Conservation (phyloP, 2,888 invertebrate species). For the Branchellion lobata region DNA sequence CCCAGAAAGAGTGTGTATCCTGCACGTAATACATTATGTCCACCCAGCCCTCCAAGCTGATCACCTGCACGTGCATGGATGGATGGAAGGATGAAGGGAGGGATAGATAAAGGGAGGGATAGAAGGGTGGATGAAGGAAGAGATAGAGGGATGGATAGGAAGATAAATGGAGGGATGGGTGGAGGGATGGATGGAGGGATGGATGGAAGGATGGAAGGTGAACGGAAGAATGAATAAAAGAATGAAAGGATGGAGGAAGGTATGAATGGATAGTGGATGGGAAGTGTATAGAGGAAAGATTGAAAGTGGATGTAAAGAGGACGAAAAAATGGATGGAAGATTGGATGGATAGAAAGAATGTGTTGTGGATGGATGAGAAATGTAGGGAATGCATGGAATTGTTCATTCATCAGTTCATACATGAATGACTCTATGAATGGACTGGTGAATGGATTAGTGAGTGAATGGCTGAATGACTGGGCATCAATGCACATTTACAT, state of each 20-base stretch:
- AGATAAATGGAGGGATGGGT: neutral
- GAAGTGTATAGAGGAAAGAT: neutral
- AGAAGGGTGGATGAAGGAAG: neutral
- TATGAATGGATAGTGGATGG: neutral
- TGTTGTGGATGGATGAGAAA: no score
- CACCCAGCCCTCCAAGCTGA: constrained; percentile 98
- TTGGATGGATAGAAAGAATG: neutral
- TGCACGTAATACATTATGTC: constrained; percentile 99
- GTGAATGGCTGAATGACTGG: no score
- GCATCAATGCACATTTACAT: no score
- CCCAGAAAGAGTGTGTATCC: constrained; percentile 99
- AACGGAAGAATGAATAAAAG: neutral
- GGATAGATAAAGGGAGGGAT: neutral
- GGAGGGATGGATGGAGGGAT: neutral
- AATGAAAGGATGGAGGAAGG: neutral
- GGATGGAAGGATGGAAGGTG: neutral
- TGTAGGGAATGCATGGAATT: no score
- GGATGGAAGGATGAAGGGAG: neutral
- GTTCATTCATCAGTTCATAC: no score
- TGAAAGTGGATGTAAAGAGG: neutral
- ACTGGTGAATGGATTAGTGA: no score
- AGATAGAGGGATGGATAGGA: neutral
- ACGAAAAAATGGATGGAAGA: neutral
- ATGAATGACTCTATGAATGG: no score
- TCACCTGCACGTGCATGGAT: constrained; percentile 72